These are phyloP conservation scores for Hyla sarda DNA, from an alignment of 2,113 vertebrate genomes.

Conservation along the genomic window DNA sequence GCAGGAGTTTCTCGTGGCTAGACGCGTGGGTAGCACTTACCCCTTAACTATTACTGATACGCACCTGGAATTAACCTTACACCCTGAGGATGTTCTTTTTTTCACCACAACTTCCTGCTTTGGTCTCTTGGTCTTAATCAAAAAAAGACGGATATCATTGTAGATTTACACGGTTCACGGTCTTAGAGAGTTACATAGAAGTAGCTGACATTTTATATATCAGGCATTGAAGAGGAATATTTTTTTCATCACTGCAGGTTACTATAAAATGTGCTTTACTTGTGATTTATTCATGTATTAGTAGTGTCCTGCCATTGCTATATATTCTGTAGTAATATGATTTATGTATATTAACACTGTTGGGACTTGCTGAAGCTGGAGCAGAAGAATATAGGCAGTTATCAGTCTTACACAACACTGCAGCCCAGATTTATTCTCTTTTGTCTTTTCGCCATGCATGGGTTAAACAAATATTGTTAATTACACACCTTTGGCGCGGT, in stretches of 20 bases:
- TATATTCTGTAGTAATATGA: neutral
- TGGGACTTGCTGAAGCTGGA: neutral
- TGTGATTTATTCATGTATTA: too few species aligned
- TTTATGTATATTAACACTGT: neutral
- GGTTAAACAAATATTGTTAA: slow-evolving; percentile 30
- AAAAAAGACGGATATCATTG: neutral
- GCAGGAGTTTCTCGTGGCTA: slow-evolving; percentile 19
- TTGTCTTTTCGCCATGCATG: neutral
- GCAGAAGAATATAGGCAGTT: neutral
- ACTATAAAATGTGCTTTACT: neutral
- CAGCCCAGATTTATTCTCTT: neutral
- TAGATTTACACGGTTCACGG: neutral
- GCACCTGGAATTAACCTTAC: slow-evolving; percentile 45
- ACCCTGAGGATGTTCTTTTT: slow-evolving; percentile 40
- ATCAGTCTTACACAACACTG: neutral
- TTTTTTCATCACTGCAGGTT: neutral
- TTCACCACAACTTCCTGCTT: slow-evolving; percentile 49
- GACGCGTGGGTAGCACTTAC: slow-evolving; percentile 47
- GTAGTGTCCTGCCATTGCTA: neutral
- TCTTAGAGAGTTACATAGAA: neutral
- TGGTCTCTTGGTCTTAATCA: neutral
- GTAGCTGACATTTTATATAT: neutral
- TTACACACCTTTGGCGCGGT: slow-evolving; percentile 62
- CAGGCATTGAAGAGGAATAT: neutral
- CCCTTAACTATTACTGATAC: neutral